Evolutionary conservation across 2,888 invertebrate genomes (phyloP).

Genomic region (Parnassius smintheus): DNA sequence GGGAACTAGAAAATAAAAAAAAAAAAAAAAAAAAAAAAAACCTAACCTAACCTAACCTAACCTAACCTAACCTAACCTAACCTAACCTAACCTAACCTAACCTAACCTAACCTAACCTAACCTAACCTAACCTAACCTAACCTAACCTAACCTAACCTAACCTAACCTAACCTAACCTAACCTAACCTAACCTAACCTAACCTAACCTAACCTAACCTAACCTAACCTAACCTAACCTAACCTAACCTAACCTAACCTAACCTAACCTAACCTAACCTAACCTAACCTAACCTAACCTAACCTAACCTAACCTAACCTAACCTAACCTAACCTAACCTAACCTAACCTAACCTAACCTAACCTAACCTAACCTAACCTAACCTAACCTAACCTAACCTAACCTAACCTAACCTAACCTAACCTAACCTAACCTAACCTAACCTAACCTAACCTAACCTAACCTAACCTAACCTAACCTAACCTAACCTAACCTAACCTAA

Average conservation of each 20-base stretch:
- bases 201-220: constrained; percentile 39
- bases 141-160: too few species aligned
- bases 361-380: constrained; percentile 24
- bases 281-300: constrained; percentile 35
- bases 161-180: too few species aligned
- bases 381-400: constrained; percentile 34
- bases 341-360: constrained; percentile 36
- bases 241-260: constrained; percentile 39
- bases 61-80: too few species aligned
- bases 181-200: constrained; percentile 12
- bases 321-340: constrained; percentile 38
- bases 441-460: constrained; percentile 38
- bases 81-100: too few species aligned
- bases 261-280: constrained; percentile 34
- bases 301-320: constrained; percentile 35
- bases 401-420: constrained; percentile 36
- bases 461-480: constrained; percentile 39
- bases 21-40: too few species aligned
- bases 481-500: too few species aligned
- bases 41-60: not conserved
- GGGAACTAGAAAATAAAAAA: too few species aligned
- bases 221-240: constrained; percentile 39
- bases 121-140: too few species aligned
- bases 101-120: too few species aligned
- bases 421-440: constrained; percentile 32